Percentiles rank a stretch among this genome's conserved stretches.
phyloP scores from a whole-genome alignment of 1,140 invertebrate genomes.

The Leucophenga varia region DNA sequence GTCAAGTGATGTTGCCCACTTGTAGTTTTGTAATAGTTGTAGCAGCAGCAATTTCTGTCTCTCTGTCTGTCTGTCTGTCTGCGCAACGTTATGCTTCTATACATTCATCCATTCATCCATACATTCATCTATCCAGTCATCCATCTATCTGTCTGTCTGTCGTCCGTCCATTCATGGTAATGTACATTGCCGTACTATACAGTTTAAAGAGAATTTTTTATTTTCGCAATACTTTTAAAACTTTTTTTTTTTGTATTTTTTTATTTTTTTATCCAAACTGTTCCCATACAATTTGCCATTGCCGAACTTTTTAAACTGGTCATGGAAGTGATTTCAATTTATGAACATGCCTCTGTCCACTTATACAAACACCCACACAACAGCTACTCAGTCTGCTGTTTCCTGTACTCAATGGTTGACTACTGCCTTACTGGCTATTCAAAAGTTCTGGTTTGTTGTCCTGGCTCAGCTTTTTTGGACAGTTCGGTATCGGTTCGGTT shows the following conservation, averaged over 20 bases:
- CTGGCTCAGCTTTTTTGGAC: no score
- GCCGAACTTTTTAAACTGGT: constrained; percentile 44
- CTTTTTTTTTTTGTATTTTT: background rate
- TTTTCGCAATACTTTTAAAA: constrained; percentile 22
- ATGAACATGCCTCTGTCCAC: constrained; percentile 55
- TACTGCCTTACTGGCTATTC: background rate
- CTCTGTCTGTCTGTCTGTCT: background rate
- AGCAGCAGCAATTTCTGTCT: no score
- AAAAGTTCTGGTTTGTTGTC: no score
- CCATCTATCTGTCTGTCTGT: background rate
- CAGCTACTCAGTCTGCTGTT: background rate
- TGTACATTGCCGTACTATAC: no score
- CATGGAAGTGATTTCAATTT: constrained; percentile 56
- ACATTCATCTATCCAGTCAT: no score
- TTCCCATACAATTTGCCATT: constrained; percentile 34
- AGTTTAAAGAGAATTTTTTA: constrained; percentile 53
- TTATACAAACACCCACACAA: constrained; percentile 8
- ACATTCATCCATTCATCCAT: no score
- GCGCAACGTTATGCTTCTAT: no score
- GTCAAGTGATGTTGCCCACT: constrained; percentile 56
- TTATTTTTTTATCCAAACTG: constrained; percentile 7
- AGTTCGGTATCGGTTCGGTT: no score
- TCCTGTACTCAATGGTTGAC: background rate
- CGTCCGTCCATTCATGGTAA: no score
- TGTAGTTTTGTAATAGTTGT: constrained; percentile 34